These are phyloP conservation scores for Syritta pipiens DNA, from an alignment of 2,888 invertebrate genomes.

Conservation along the genomic window DNA sequence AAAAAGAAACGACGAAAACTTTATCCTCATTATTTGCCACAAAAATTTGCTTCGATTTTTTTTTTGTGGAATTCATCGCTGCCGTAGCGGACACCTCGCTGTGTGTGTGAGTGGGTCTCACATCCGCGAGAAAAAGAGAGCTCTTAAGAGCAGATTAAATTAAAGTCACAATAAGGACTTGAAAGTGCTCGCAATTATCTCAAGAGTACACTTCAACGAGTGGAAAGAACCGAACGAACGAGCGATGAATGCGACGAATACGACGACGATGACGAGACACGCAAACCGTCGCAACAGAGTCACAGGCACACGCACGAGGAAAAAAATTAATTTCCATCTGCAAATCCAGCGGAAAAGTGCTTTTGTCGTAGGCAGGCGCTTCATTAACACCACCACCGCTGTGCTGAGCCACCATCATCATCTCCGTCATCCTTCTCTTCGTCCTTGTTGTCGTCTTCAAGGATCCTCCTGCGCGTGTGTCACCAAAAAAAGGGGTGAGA, in stretches of 20 bases:
- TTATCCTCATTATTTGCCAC: constrained; percentile 53
- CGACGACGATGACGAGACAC: not conserved
- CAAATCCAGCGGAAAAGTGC: constrained; percentile 67
- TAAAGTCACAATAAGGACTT: constrained; percentile 68
- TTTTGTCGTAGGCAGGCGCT: constrained; percentile 58
- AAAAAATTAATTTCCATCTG: constrained; percentile 61
- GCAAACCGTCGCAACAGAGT: not conserved
- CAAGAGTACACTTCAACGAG: constrained; percentile 61
- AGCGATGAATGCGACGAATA: constrained; percentile 12
- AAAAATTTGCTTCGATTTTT: constrained; percentile 42
- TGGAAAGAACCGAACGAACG: constrained; percentile 33
- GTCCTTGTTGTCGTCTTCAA: constrained; percentile 11
- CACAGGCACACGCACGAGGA: not conserved
- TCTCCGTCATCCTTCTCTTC: not conserved
- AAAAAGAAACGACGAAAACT: constrained; percentile 16
- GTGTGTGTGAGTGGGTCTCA: not conserved
- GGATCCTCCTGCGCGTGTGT: constrained; percentile 33
- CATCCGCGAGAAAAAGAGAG: constrained; percentile 5
- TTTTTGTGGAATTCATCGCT: constrained; percentile 9
- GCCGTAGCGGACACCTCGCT: not conserved
- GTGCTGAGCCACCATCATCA: not conserved
- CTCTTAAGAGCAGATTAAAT: constrained; percentile 68
- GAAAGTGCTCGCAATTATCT: constrained; percentile 69
- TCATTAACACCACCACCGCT: constrained; percentile 56
- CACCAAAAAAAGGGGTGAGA: not conserved